Percentiles rank a stretch among this genome's conserved stretches.
phyloP scores from a whole-genome alignment of 2,113 vertebrate genomes.

The Eulemur macaco region DNA sequence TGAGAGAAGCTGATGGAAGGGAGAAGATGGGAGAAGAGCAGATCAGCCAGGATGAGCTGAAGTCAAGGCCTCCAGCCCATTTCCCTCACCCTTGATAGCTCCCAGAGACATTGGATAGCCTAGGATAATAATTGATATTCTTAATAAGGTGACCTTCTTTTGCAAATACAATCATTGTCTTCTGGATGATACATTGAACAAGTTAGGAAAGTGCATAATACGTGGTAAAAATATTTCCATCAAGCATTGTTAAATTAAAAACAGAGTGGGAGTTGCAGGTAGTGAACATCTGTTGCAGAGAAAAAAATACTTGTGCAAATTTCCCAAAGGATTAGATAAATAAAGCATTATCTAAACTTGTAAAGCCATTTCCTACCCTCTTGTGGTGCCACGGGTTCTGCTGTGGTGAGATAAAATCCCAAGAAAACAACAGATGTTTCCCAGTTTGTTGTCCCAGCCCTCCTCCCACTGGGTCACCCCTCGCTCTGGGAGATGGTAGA shows the following conservation, averaged over 20 bases:
- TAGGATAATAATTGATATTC: not conserved
- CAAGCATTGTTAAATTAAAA: slow-evolving; percentile 26
- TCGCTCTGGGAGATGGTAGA: not conserved
- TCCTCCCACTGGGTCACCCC: not conserved
- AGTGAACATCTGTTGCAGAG: slow-evolving; percentile 44
- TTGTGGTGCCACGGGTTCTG: not conserved
- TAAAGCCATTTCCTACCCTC: not conserved
- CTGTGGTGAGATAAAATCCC: not conserved
- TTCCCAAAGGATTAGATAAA: slow-evolving; percentile 1
- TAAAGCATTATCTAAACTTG: not conserved
- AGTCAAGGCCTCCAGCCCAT: not conserved
- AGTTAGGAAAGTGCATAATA: not conserved
- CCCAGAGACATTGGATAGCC: not conserved
- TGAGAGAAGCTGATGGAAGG: not conserved
- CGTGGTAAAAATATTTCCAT: slow-evolving; percentile 4
- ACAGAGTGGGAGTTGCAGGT: not conserved
- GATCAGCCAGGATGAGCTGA: not conserved
- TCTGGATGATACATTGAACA: not conserved
- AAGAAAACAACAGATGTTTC: slow-evolving; percentile 39
- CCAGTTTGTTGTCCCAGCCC: not conserved
- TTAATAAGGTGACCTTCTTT: not conserved
- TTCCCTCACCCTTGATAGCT: no score
- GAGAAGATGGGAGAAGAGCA: not conserved
- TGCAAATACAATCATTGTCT: not conserved
- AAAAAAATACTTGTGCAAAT: not conserved